Percentiles rank a stretch among this genome's conserved stretches.
These are phyloP conservation scores for Buceros bicornis DNA, from an alignment of 2,797 vertebrate species.

Conservation along the genomic window DNA sequence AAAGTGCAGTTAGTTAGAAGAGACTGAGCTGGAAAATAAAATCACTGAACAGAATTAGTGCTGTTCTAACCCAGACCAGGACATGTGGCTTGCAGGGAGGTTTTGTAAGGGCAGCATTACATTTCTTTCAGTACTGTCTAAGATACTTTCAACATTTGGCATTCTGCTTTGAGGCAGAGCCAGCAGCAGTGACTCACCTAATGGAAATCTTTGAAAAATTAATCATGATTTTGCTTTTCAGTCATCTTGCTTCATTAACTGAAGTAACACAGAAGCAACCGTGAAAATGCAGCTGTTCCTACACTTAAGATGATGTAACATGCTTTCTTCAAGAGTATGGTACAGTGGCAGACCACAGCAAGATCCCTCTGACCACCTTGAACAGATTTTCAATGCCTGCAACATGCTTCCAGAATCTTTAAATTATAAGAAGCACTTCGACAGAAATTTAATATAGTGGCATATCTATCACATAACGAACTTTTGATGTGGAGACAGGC, in stretches of 20 bases:
- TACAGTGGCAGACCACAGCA: not conserved
- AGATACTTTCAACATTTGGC: not conserved
- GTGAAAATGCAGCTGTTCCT: not conserved
- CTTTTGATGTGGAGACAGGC: not conserved
- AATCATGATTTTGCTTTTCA: not conserved
- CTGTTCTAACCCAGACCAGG: too few relatives aligned
- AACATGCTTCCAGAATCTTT: not conserved
- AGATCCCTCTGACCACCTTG: not conserved
- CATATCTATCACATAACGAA: not conserved
- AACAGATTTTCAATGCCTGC: not conserved
- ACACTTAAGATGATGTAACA: not conserved
- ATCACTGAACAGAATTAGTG: too few relatives aligned
- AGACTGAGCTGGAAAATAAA: too few relatives aligned
- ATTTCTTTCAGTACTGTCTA: not conserved
- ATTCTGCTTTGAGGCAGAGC: not conserved
- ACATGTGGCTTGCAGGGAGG: not conserved
- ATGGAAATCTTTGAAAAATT: not conserved
- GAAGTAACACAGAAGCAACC: not conserved
- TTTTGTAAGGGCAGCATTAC: not conserved
- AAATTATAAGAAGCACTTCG: not conserved
- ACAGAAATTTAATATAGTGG: not conserved
- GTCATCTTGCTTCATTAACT: not conserved
- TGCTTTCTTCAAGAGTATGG: not conserved
- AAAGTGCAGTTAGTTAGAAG: too few relatives aligned
- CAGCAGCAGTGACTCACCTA: not conserved